Evolutionary conservation across 2,797 vertebrate genomes (phyloP), one percentile per base, ranked within the genome.

Genomic region (Chaenodraco wilsoni): DNA sequence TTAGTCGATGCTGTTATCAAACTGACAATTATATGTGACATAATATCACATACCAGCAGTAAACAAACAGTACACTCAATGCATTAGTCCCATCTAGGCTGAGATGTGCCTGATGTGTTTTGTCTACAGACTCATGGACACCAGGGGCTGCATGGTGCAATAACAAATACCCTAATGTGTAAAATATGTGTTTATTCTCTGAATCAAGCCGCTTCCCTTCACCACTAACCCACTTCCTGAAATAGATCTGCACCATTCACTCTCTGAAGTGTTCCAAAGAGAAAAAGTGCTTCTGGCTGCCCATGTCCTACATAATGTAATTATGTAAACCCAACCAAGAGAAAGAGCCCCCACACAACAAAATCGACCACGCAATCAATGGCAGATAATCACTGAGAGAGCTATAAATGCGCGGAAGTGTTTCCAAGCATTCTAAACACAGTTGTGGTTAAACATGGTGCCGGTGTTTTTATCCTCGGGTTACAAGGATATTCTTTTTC

Each of bases 221-320:
- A 89, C 92, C 88, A 94, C 91, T 94, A 94, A 94, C 93, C 93
- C 91, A 94, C 82, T 94, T 95, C 92, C 91, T 92, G 87, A 93
- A 94, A 94, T 94, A 94, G 91, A 94, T 94, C 87, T 41, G 74
- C 86, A 89, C 86, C 91, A 93, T 93, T 95, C 93, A 95, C 88
- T 92, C 86, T 92, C 82, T 87, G 87, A 93, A 92, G 90, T 93
- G 86, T 90, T 94, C 90, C 91, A 92, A 91, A 91, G 90, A 93
- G 89, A 90, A 89, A 89, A 92, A 90, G 78, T 37, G 92, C 93
- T 94, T 90, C 89, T 93, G 92, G 93, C 92, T 88, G 89, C 91
- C 88, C 89, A 88, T 91, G 91, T 93, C 93, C 94, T 93, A 95
- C 93, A 95, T 94, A 93, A 91, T 91, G 88, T 84, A 87, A 93